Evolutionary conservation across 2,888 invertebrate genomes (phyloP), one percentile per base, ranked within the genome.

Genomic region (Tromatobia lineatoria): DNA sequence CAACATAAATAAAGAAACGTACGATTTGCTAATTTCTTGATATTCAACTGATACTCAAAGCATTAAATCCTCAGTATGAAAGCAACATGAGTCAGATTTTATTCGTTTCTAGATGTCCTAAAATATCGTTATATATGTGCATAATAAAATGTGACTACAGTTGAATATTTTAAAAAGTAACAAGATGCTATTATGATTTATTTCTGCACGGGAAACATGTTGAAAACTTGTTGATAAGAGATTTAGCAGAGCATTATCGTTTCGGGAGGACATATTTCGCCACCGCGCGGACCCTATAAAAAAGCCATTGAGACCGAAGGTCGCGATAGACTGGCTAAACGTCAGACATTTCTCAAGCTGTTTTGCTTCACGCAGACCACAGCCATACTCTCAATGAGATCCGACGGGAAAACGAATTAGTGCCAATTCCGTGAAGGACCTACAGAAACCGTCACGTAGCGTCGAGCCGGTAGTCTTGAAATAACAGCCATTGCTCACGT

Each of bases 401-500:
- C 82, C 82, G 80, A 80, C 73, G 71, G 83, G 85, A 85, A 88
- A 90, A 88, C 90, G 88, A 88, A 89, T 90, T 90, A 89, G 87
- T 84, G 86, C 80, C 87, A 88, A 90, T 90, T 88, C 86, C 64
- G 77, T 66, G 77, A 78, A 85, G 79, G 85, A 83, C 84, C 88
- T 82, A 79, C 86, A 85, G 85, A 84, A 52, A 80, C 81, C 54
- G 78, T 78, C 64, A 75, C 77, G 83, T 83, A 71, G 70, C 64
- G 57, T 71, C 38, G 29, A 59, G 85, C 64, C 85, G 86, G 86
- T 89, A 86, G 89, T 88, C 90, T 86, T 89, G 88, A 86, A 90
- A 90, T 89, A 90, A 90, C 89, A 90, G 89, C 90, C 88, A 90
- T 90, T 90, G 88, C 89, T 90, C 89, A 89, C 85, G 80, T 85